phyloP scores from a whole-genome alignment of 2,113 vertebrate genomes.

The Myotis davidii region DNA sequence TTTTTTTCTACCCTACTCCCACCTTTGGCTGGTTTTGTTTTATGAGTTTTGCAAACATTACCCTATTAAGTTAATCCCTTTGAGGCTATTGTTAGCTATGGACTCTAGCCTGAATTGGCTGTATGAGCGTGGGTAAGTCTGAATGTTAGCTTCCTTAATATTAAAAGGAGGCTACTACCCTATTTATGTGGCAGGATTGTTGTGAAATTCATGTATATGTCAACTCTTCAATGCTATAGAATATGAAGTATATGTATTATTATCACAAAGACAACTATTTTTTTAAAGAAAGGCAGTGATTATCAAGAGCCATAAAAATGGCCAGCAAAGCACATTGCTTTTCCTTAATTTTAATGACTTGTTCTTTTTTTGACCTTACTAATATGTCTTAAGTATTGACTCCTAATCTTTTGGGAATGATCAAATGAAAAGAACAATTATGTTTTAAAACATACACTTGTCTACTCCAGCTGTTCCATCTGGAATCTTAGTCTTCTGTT shows the following conservation, averaged over 20 bases:
- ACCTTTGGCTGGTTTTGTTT: conserved; percentile 37
- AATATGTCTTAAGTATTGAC: neutral
- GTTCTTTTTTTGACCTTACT: conserved; percentile 46
- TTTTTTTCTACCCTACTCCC: neutral
- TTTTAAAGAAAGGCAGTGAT: neutral
- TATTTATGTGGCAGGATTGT: conserved; percentile 29
- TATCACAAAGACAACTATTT: neutral
- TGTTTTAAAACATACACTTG: conserved; percentile 35
- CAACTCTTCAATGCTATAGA: neutral
- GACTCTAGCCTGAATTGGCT: conserved; percentile 4
- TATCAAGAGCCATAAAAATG: conserved; percentile 41
- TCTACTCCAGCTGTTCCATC: conserved; percentile 57
- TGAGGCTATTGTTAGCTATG: conserved; percentile 58
- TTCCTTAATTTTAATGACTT: conserved; percentile 49
- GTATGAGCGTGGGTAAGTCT: neutral
- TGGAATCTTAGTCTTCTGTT: conserved; percentile 48
- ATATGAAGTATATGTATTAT: neutral
- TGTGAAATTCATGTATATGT: conserved; percentile 4
- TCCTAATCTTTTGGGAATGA: conserved; percentile 38
- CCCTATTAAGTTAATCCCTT: conserved; percentile 49
- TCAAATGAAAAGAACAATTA: conserved; percentile 49
- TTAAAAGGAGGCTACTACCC: neutral
- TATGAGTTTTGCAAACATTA: neutral
- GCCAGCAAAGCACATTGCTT: neutral
- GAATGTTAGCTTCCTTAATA: conserved; percentile 42